Percentiles rank a stretch among this genome's conserved stretches.
These are phyloP conservation scores for Phorcus lineatus DNA, from an alignment of 2,888 invertebrate species.

Conservation along the genomic window DNA sequence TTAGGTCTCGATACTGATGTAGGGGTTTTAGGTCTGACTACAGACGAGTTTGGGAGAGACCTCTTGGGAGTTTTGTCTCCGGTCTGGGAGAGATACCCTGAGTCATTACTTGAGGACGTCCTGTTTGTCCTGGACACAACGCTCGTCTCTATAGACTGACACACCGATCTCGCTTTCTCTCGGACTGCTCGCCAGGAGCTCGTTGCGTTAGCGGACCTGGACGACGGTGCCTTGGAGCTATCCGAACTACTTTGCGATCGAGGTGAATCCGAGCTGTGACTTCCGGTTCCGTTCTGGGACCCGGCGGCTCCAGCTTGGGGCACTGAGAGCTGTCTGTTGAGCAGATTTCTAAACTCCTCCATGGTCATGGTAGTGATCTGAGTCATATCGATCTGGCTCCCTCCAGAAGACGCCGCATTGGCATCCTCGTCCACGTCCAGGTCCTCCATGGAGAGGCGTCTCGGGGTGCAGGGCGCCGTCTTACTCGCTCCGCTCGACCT, in stretches of 20 bases:
- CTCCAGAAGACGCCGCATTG: slow-evolving; percentile 33
- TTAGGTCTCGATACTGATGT: slow-evolving; percentile 37
- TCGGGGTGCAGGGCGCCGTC: neutral
- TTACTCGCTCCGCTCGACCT: slow-evolving; percentile 33
- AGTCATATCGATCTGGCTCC: slow-evolving; percentile 52
- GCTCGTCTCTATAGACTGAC: slow-evolving; percentile 32
- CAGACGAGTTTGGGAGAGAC: neutral
- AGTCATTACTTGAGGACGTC: neutral
- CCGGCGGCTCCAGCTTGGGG: slow-evolving; percentile 30
- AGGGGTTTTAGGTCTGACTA: slow-evolving; percentile 1
- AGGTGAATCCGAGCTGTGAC: slow-evolving; percentile 53
- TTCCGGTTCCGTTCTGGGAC: slow-evolving; percentile 10
- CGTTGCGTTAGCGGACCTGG: neutral
- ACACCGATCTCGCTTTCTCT: slow-evolving; percentile 36
- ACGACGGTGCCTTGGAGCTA: slow-evolving; percentile 37
- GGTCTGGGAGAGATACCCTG: slow-evolving; percentile 17
- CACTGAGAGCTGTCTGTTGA: slow-evolving; percentile 58
- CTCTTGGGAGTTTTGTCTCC: neutral
- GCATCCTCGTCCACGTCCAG: slow-evolving; percentile 35
- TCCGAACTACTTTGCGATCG: slow-evolving; percentile 59
- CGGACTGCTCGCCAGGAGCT: slow-evolving; percentile 32
- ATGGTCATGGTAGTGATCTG: slow-evolving; percentile 69
- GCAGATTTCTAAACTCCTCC: slow-evolving; percentile 63
- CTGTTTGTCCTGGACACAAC: slow-evolving; percentile 5
- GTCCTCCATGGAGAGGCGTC: slow-evolving; percentile 35